These are phyloP conservation scores for Aphaenogaster ashmeadi DNA, from an alignment of 1,140 invertebrate species.

Conservation along the genomic window DNA sequence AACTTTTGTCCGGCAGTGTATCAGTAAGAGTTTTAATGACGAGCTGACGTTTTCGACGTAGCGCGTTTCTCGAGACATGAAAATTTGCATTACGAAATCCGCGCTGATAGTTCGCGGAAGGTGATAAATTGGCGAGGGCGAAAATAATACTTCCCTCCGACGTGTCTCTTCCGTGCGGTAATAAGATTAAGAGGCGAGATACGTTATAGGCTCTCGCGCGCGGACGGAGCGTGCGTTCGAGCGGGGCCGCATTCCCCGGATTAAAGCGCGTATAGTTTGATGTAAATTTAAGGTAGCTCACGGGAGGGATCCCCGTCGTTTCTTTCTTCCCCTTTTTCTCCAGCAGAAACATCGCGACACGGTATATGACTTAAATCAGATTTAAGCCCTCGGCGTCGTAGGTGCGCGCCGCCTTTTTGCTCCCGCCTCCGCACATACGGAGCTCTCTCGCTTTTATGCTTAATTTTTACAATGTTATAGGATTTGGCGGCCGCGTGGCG, in stretches of 20 bases:
- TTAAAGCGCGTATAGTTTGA: conserved; percentile 83
- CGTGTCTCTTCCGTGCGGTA: conserved; percentile 80
- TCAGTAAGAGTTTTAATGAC: not conserved
- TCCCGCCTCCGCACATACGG: conserved; percentile 50
- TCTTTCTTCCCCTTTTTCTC: conserved; percentile 63
- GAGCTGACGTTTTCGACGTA: not conserved
- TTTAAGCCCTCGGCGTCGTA: conserved; percentile 76
- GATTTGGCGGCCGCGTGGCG: conserved; percentile 14
- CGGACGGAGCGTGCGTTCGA: conserved; percentile 52
- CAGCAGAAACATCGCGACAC: conserved; percentile 81
- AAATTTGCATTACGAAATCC: conserved; percentile 67
- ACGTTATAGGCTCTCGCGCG: conserved; percentile 70
- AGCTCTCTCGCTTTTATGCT: conserved; percentile 44
- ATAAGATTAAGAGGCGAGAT: conserved; percentile 84
- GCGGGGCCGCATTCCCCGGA: conserved; percentile 75
- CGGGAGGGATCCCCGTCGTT: conserved; percentile 80
- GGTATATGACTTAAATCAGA: conserved; percentile 84
- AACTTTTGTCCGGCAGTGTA: too few species aligned
- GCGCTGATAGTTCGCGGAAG: conserved; percentile 70
- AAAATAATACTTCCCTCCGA: conserved; percentile 80
- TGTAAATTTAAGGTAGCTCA: conserved; percentile 85
- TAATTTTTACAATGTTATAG: conserved; percentile 65
- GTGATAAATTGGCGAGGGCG: conserved; percentile 80
- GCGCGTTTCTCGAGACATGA: not conserved
- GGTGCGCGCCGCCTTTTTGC: conserved; percentile 61